These are phyloP conservation scores for Listronotus oregonensis DNA, from an alignment of 1,140 invertebrate species.

Conservation along the genomic window DNA sequence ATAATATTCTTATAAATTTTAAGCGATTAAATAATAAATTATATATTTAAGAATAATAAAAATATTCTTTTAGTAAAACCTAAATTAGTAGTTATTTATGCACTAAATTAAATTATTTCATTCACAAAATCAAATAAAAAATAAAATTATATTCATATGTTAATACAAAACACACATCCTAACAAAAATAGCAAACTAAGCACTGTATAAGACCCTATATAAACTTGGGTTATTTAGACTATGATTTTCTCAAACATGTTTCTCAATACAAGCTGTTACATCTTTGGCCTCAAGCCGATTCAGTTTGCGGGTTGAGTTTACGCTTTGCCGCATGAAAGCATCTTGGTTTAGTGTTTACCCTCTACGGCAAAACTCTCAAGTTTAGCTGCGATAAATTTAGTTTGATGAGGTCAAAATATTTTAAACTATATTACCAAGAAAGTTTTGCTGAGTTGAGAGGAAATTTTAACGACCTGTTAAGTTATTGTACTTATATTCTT, in stretches of 20 bases:
- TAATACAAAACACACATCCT: no score
- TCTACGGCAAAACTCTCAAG: neutral
- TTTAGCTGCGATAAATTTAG: constrained; percentile 5
- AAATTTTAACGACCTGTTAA: no score
- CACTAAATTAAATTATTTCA: no score
- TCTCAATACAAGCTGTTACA: constrained; percentile 1
- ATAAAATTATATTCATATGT: no score
- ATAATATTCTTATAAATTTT: no score
- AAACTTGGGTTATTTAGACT: neutral
- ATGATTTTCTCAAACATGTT: constrained; percentile 1
- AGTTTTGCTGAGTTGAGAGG: no score
- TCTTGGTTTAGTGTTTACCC: constrained; percentile 2
- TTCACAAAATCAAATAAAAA: no score
- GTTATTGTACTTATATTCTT: no score
- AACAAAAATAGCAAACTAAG: neutral
- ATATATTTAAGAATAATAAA: no score
- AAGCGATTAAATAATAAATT: no score
- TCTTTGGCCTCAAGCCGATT: neutral
- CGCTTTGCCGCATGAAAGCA: constrained; percentile 1
- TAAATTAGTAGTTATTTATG: no score
- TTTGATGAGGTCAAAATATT: constrained; percentile 1
- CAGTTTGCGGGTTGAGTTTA: constrained; percentile 3
- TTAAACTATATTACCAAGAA: neutral
- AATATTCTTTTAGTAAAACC: no score
- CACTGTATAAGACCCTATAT: neutral